Base-by-base conservation (phyloP, 2,797 vertebrate species). In the Hypotaenidia okinawae region DNA sequence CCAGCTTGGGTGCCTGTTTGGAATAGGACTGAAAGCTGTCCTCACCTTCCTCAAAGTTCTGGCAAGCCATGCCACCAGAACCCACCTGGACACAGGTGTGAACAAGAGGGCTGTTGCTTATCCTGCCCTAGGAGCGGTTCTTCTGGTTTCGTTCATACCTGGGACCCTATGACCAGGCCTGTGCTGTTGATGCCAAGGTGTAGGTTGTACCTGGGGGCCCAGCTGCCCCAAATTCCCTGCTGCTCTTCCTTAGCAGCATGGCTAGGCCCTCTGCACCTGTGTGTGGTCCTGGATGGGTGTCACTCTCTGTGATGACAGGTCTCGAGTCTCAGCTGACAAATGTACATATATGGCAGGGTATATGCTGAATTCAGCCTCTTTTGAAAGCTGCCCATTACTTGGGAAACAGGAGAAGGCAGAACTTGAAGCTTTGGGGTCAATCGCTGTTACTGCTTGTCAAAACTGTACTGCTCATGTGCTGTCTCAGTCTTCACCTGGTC, bases 281-380 rank as follows among this genome's bases (percentile, higher is more conserved):
- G 2, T 24, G 15, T 5, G 4, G 54, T 23, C 58, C 77, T 33
- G 33, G 28, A 33, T 24, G 25, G 9, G 1, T 32, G 45, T 33
- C 66, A 11, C 4, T 1, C 63, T 1, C 63, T 11, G 33, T 13
- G 2, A 24, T 30, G 52, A 5, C 35, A 5, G 43, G 4, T 17
- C 67, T 62, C n/a, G 1, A 5, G 13, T 25, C 54, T 62, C 22
- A 16, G n/a, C 33, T 84, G 84, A 35, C 22, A 33, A 8, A 43
- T 25, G 41, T 21, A 12, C 0, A 0, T 4, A 0, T 19, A 5
- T 49, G 35, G 55, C 70, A 80, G 64, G 37, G 35, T 14, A 6
- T 16, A 2, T 33, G 47, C 19, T 75, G 45, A 22, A 15, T 8
- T n/a, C 22, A 66, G 25, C 16, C 37, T 57, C 69, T 45, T 28